These are phyloP conservation scores for Drosophila pseudoananassae DNA, from an alignment of 1,140 invertebrate species.

Conservation along the genomic window DNA sequence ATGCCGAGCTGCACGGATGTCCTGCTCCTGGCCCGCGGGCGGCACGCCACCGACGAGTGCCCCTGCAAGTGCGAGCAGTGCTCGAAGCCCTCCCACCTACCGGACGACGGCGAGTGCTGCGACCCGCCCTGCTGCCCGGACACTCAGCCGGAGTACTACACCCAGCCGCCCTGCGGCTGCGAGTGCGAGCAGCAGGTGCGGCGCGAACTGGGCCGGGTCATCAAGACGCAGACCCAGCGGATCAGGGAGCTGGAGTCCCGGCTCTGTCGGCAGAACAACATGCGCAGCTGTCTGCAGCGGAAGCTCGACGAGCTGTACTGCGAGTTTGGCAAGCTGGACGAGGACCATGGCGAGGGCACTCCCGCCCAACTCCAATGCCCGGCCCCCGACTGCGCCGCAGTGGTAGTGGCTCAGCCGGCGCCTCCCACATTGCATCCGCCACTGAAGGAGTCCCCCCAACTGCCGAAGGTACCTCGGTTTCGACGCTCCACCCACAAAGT, in stretches of 20 bases:
- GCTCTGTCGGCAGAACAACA: constrained; percentile 43
- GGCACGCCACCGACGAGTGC: constrained; percentile 27
- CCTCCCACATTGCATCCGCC: no score
- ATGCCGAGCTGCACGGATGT: constrained; percentile 60
- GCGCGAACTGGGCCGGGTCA: constrained; percentile 35
- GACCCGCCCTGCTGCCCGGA: constrained; percentile 1
- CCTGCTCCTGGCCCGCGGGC: constrained; percentile 51
- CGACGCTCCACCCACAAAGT: not conserved
- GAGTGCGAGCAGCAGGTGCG: constrained; percentile 36
- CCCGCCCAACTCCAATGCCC: not conserved
- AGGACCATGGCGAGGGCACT: not conserved
- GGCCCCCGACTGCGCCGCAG: constrained; percentile 20
- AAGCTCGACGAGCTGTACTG: constrained; percentile 57
- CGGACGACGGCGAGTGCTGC: constrained; percentile 8
- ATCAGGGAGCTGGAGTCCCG: constrained; percentile 52
- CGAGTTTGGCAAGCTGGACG: constrained; percentile 42
- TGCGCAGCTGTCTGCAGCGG: constrained; percentile 33
- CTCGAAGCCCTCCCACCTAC: not conserved
- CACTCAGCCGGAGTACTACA: constrained; percentile 8
- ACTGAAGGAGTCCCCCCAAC: no score
- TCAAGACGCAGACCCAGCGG: constrained; percentile 35
- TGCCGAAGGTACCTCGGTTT: no score
- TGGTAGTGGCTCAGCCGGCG: not conserved
- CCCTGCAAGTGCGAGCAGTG: constrained; percentile 46
- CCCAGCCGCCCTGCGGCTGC: constrained; percentile 36